Evolutionary conservation across 2,113 vertebrate genomes (phyloP), one percentile per base, ranked within the genome.

Genomic region (Eublepharis macularius): DNA sequence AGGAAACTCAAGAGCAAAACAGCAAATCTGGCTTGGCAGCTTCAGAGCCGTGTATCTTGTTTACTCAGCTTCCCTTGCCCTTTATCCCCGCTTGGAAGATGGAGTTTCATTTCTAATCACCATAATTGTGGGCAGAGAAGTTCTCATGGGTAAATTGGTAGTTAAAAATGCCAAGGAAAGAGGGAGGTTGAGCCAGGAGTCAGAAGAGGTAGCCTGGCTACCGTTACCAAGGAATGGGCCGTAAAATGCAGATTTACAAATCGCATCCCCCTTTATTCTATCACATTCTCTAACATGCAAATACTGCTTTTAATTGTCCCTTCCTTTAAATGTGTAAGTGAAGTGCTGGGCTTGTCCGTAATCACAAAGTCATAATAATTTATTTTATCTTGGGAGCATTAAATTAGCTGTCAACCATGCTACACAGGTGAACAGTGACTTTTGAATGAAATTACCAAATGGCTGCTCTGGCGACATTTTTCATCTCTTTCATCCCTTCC

Each of bases 371-470:
- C 84, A 39, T 81, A 88, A 81, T 92, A 92, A 92, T 95, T 94
- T 94, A 74, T 95, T 96, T 95, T 96, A 95, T 95, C 93, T 94
- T 74, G 91, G 94, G 94, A 94, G 91, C 91, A 92, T 93, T 96
- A 96, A 96, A 95, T 96, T 95, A 95, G 94, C 95, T 94, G 94
- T 95, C 96, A 95, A 10, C 93, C 73, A 84, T 86, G 86, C 94
- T 84, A 79, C 88, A 82, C 89, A 89, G 90, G 92, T 91, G 93
- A 94, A 63, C 84, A 86, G 94, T 92, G 92, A 88, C 91, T 96
- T 93, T 80, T 87, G 93, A 94, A 94, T 92, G 95, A 92, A 96
- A 92, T 94, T 87, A 89, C 91, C 94, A 91, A 87, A 87, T 93
- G 91, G 86, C 69, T 12, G 45, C 91, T 95, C 94, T 89, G 0